Evolutionary conservation across 1,140 invertebrate species (phyloP).

Genomic region (Drosophila varians): DNA sequence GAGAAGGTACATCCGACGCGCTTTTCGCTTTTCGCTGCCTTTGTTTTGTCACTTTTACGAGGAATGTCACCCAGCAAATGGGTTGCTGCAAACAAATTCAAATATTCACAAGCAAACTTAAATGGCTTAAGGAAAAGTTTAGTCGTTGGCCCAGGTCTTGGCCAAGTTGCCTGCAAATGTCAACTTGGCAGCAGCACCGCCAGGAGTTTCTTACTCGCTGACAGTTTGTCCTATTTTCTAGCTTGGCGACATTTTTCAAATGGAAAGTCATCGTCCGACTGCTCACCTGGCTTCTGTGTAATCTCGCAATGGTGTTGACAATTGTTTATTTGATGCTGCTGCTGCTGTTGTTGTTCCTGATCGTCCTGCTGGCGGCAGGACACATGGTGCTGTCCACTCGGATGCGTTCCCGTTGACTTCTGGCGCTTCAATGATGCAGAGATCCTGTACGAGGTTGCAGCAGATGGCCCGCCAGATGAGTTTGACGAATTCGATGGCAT

Average conservation of each 20-base stretch:
- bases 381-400: slow-evolving; percentile 66
- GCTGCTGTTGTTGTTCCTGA: slow-evolving; percentile 50
- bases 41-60: slow-evolving; percentile 22
- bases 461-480: slow-evolving; percentile 19
- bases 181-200: slow-evolving; percentile 6
- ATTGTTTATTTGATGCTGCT: slow-evolving; percentile 47
- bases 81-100: slow-evolving; percentile 21
- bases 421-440: slow-evolving; percentile 66
- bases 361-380: slow-evolving; percentile 39
- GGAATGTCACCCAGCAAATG: slow-evolving; percentile 44
- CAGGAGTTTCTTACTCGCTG: slow-evolving; percentile 6
- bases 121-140: slow-evolving; percentile 29
- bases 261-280: slow-evolving; percentile 16
- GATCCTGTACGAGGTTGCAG: slow-evolving; percentile 51
- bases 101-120: slow-evolving; percentile 27
- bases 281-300: slow-evolving; percentile 69
- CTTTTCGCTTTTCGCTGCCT: slow-evolving; percentile 5
- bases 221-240: background rate
- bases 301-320: slow-evolving; percentile 65
- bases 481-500: slow-evolving; percentile 67
- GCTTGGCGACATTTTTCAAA: slow-evolving; percentile 19
- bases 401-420: slow-evolving; percentile 66
- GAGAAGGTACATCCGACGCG: background rate
- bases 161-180: background rate
- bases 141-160: background rate